A percentile compares a stretch with the other conserved stretches of the same genome.
Conservation (phyloP, 2,113 vertebrate genomes). For the Psittacara wagleri region DNA sequence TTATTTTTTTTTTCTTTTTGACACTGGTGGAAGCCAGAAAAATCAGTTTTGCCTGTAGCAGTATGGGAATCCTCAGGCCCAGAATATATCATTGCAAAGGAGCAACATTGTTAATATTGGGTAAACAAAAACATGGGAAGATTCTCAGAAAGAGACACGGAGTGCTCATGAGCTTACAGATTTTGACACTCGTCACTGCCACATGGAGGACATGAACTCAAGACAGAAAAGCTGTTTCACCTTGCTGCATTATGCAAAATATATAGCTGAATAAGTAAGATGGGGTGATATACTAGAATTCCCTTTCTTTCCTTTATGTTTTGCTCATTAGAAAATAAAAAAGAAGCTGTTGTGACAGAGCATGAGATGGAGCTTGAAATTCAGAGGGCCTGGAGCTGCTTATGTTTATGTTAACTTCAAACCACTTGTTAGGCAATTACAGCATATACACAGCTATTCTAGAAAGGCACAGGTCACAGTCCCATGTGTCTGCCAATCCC, state of each 20-base stretch:
- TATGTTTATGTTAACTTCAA: background rate
- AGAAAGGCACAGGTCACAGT: background rate
- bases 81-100: background rate
- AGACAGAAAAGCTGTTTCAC: slow-evolving; percentile 1
- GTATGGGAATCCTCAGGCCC: background rate
- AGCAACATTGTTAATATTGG: background rate
- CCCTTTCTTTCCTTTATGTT: background rate
- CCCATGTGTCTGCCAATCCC: background rate
- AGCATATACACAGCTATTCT: background rate
- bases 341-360: background rate
- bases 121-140: background rate
- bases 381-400: background rate
- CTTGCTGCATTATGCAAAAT: background rate
- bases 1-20: background rate
- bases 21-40: background rate
- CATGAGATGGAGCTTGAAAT: background rate
- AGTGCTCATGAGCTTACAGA: background rate
- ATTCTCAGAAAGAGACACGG: background rate
- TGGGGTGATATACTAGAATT: background rate
- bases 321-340: background rate
- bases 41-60: background rate
- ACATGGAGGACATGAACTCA: background rate
- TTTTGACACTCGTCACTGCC: background rate
- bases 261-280: background rate
- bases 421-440: background rate